Percentiles rank a stretch among this genome's conserved stretches.
Conservation (phyloP, 2,888 invertebrate genomes). For the Dasypolia templi region DNA sequence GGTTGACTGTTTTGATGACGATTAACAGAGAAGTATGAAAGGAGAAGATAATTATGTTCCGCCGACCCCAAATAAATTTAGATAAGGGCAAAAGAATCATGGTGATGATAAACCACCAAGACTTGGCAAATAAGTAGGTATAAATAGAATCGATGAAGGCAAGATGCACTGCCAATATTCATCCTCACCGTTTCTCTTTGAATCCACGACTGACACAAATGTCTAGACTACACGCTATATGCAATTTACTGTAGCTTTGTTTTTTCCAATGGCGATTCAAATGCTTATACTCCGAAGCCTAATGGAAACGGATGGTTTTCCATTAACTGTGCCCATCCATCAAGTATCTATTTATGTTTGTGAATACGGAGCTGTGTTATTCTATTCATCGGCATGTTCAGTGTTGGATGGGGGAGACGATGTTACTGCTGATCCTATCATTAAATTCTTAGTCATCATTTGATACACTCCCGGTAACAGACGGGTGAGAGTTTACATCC, state of each 20-base stretch:
- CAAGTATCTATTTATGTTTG: slow-evolving; percentile 26
- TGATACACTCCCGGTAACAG: background rate
- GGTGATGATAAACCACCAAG: too few relatives aligned
- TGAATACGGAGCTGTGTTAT: slow-evolving; percentile 3
- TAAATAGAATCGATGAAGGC: background rate
- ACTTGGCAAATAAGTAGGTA: background rate
- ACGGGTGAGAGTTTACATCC: background rate
- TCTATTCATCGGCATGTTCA: slow-evolving; percentile 6
- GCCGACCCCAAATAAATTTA: too few relatives aligned
- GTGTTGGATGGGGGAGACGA: background rate
- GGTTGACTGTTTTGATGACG: too few relatives aligned
- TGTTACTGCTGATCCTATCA: background rate
- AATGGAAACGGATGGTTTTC: slow-evolving; percentile 54
- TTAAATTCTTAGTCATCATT: background rate
- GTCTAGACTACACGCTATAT: slow-evolving; percentile 4
- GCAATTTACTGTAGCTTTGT: background rate
- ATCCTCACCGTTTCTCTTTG: too few relatives aligned
- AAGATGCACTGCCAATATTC: background rate
- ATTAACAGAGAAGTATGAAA: too few relatives aligned
- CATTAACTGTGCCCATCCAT: slow-evolving; percentile 45
- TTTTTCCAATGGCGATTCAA: slow-evolving; percentile 15
- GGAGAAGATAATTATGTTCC: too few relatives aligned
- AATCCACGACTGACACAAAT: background rate
- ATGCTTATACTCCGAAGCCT: slow-evolving; percentile 15
- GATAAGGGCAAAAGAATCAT: too few relatives aligned